Evolutionary conservation across 2,113 vertebrate species (phyloP).

Genomic region (Cnemophilus loriae): DNA sequence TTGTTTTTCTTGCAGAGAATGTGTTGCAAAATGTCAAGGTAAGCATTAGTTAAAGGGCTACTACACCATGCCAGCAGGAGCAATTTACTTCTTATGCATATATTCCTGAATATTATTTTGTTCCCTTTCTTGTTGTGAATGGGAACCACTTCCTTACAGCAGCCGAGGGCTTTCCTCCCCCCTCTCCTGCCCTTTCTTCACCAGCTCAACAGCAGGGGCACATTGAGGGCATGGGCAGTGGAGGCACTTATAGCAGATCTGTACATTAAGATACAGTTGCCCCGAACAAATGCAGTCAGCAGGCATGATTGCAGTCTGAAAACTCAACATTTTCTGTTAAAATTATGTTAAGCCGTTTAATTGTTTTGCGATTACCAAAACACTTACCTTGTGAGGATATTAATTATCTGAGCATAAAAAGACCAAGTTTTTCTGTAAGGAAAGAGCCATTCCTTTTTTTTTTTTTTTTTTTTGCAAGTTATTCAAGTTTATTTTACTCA

Average conservation of each 20-base stretch:
- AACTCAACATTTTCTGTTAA: not conserved
- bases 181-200: slow-evolving; percentile 14
- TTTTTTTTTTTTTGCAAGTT: slow-evolving; percentile 45
- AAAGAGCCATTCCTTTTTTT: not conserved
- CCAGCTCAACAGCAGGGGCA: not conserved
- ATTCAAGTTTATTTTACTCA: slow-evolving; percentile 67
- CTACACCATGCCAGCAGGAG: not conserved
- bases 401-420: slow-evolving; percentile 58
- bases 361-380: slow-evolving; percentile 52
- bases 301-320: not conserved
- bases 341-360: slow-evolving; percentile 39
- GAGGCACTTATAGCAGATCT: not conserved
- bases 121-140: slow-evolving; percentile 12
- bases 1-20: slow-evolving; percentile 63
- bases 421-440: slow-evolving; percentile 28
- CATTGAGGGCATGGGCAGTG: not conserved
- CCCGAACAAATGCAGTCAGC: not conserved
- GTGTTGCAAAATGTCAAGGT: slow-evolving; percentile 38
- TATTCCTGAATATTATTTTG: slow-evolving; percentile 12
- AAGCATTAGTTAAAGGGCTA: slow-evolving; percentile 57
- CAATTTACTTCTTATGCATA: slow-evolving; percentile 40
- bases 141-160: not conserved
- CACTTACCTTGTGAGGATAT: slow-evolving; percentile 50
- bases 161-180: not conserved
- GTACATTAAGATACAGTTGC: not conserved